These are phyloP conservation scores for Crotalus horridus DNA, from an alignment of 2,113 vertebrate genomes.

Conservation along the genomic window DNA sequence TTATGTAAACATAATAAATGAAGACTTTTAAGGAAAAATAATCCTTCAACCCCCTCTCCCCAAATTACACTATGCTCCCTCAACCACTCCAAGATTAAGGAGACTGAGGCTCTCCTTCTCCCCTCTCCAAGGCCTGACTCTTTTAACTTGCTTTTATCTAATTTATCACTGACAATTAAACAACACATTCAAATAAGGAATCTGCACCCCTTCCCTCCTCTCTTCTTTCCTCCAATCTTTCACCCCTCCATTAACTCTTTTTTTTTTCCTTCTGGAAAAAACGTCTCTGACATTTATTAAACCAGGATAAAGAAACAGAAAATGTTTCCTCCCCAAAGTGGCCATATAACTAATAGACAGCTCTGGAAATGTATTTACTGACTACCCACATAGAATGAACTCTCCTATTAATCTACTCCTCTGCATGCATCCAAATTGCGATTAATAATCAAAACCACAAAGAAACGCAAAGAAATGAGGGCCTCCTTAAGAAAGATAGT, in stretches of 20 bases:
- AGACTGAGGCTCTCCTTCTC: neutral
- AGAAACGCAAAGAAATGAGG: neutral
- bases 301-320: neutral
- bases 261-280: neutral
- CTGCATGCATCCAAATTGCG: constrained; percentile 21
- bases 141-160: constrained; percentile 38
- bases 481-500: neutral
- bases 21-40: constrained; percentile 50
- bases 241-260: neutral
- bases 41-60: constrained; percentile 31
- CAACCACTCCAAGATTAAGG: constrained; percentile 23
- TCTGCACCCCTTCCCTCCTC: neutral
- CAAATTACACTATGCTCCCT: neutral
- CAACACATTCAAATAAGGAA: constrained; percentile 55
- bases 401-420: constrained; percentile 32
- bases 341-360: neutral
- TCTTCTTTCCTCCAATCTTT: neutral
- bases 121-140: constrained; percentile 12
- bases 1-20: constrained; percentile 48
- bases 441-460: neutral
- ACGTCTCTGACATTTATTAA: neutral
- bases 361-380: neutral
- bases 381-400: constrained; percentile 29
- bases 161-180: constrained; percentile 59
- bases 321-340: neutral